Evolutionary conservation across 2,888 invertebrate species (phyloP), one percentile per base, ranked within the genome.

Genomic region (Xestia ashworthii): DNA sequence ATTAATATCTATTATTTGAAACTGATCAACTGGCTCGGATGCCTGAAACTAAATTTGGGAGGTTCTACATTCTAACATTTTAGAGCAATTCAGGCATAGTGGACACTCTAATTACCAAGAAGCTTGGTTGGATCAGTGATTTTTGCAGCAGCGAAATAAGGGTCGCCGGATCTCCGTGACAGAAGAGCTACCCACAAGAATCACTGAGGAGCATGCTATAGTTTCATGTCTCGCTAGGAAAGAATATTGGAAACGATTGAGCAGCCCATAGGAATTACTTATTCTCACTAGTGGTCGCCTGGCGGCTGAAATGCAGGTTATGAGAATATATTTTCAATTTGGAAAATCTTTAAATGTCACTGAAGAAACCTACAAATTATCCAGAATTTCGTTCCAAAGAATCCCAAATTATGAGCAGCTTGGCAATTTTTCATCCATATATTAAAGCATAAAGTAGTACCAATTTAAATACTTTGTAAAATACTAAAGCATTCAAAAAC

Each of bases 1-100:
- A 87, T 84, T 84, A 77, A 86, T 82, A 85, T 72, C 88, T 79
- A 85, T 86, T 85, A 83, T 87, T 82, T 86, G 73, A 82, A 77
- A 76, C 80, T 74, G 74, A 83, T 85, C 78, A 79, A 78, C 16
- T 73, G 68, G 9, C 80, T 66, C 60, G 60, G 87, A 88, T 88
- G 80, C 38, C 66, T 69, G 79, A 88, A 83, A 72, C n/a, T 70
- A 58, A 32, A 64, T 71, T 81, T 64, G 11, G 46, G 12, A 82
- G 58, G 14, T 55, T 9, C 32, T 14, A 83, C 66, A 11, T 76
- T 62, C n/a, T 22, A 22, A 44, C 8, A 5, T 2, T 44, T 38
- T 58, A 19, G 12, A 38, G 4, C 3, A 19, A n/a, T 44, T 60
- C 60, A 62, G 4, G 11, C 1, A n/a, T 16, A 32, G 5, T 44